Base-by-base conservation (phyloP, 2,888 invertebrate genomes). In the Cheilosia scutellata region DNA sequence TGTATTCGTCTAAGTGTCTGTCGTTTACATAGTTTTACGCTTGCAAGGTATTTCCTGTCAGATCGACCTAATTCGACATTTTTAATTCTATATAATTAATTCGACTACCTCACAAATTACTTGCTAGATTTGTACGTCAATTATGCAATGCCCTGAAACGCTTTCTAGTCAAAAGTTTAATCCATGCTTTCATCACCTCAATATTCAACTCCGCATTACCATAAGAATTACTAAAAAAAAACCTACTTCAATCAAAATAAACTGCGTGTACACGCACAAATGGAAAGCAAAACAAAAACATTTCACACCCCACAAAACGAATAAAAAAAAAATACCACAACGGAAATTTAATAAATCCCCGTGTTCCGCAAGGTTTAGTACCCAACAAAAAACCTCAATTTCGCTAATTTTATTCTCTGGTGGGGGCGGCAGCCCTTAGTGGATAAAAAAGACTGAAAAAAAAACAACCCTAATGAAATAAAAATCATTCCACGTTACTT, bases 261-360 rank as follows among this genome's bases (percentile, higher is more conserved):
- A 40, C 55, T 29, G 37, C 68, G 44, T 63, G 47, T 58, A 70
- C 63, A 49, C 33, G 27, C 74, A 40, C 42, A 33, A 37, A 40
- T 55, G 29, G 47, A 16, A 57, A 3, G 25, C 25, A 29, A 47
- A 55, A 42, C 7, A 65, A 13, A 58, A 49, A 58, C 44, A 65
- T 70, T 82, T 68, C 76, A 70, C 82, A 76, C 76, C 42, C 75
- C 47, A 65, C 63, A 51, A 75, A 53, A 47, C 20, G 25, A 40
- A 66, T 55, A 66, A 40, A 68, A 49, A n/a, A 42, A 76, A 51
- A 55, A 4, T 16, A 5, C 33, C 62, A n/a, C 31, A n/a, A 55
- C 60, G 66, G 55, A 57, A 83, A 83, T 83, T 78, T 68, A 83
- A 72, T 83, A 83, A 82, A 83, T 78, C 72, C 49, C 68, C 40